These are phyloP conservation scores for Cherax destructor DNA, from an alignment of 1,140 invertebrate species.

Conservation along the genomic window DNA sequence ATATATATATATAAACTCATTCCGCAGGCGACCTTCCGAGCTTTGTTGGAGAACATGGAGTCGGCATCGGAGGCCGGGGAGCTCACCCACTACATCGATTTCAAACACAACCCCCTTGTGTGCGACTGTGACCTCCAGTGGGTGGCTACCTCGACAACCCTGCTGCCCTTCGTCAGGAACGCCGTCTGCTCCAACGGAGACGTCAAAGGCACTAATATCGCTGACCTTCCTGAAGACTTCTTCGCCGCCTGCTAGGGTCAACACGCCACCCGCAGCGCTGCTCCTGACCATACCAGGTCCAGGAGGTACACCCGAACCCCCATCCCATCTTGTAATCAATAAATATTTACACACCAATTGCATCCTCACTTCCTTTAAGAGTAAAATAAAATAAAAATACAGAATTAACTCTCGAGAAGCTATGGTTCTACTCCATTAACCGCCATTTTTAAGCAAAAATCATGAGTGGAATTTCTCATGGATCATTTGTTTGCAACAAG, in stretches of 20 bases:
- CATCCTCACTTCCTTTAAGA: too few species aligned
- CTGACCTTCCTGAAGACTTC: not conserved
- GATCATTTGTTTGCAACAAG: not conserved
- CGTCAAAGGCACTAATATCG: constrained; percentile 18
- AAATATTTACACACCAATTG: too few species aligned
- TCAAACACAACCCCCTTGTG: constrained; percentile 37
- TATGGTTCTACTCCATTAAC: too few species aligned
- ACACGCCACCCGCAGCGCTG: too few species aligned
- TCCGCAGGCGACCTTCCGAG: constrained; percentile 41
- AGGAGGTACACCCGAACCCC: too few species aligned
- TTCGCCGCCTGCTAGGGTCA: too few species aligned
- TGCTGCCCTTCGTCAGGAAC: constrained; percentile 44
- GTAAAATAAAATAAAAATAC: too few species aligned
- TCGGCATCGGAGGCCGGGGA: not conserved
- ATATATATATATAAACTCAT: too few species aligned
- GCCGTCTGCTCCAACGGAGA: constrained; percentile 51
- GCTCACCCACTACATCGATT: constrained; percentile 33
- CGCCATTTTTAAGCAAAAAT: not conserved
- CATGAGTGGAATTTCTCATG: not conserved
- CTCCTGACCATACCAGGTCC: too few species aligned
- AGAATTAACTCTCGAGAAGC: too few species aligned
- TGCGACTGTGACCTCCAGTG: constrained; percentile 42
- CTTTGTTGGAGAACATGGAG: constrained; percentile 40
- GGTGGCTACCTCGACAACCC: not conserved
- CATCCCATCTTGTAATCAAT: too few species aligned